Base-by-base conservation (phyloP, 2,797 vertebrate genomes). In the Yasuhikotakia modesta region DNA sequence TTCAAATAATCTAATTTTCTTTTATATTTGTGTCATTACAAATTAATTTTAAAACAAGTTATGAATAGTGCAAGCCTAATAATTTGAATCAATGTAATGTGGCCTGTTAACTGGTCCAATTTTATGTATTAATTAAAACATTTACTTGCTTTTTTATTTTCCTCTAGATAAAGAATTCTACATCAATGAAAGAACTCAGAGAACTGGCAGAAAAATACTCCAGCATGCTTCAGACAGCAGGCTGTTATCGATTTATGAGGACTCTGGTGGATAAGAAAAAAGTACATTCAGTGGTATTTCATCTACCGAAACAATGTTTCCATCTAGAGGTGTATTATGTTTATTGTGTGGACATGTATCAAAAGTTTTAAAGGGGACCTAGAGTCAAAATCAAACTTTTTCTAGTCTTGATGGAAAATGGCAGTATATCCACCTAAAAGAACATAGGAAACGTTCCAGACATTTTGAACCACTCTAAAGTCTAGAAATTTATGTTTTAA, bases 201-300 rank as follows among this genome's bases (percentile, higher is more conserved):
- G 10, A 19, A 19, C 30, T 64, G 3, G n/a, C 30, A 39, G 61
- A 39, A 39, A 19, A 64, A n/a, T n/a, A 39, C 61, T 64, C 61
- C 17, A 39, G 61, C 61, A 39, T 64, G 30, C 50, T 53, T 8
- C 48, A 70, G 50, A 70, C 50, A 32, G 50, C 52, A 68, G 43
- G 65, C 21, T 68, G 65, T 16, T 68, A 46, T 24, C 11, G 46
- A 17, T 48, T 21, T 14, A 22, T 70, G 12, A 39, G 19, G 45
- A 55, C 52, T 43, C 52, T 58, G 13, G 53, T 12, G 27, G 35
- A 60, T 11, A 30, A 72, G 70, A 5, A 4, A 72, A 5, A 55
- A 72, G 6, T 72, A 60, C 13, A 24, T 72, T 30, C 30, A 60
- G 3, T 72, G 70, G 70, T 72, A 72, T n/a, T n/a, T n/a, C n/a